These are phyloP conservation scores for Arenicola marina DNA, from an alignment of 2,888 invertebrate species.

Conservation along the genomic window DNA sequence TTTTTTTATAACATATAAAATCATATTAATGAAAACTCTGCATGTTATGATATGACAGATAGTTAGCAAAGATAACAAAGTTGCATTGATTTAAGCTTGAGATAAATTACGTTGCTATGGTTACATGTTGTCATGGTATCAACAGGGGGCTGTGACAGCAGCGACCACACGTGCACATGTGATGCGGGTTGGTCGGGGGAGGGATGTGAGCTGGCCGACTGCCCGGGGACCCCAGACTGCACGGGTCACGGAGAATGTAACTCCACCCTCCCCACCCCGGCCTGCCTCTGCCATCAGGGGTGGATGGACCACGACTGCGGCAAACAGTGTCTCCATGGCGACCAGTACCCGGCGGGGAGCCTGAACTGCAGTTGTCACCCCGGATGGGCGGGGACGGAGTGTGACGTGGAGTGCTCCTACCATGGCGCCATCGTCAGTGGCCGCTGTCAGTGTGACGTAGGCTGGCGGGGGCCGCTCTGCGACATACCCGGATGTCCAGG, in stretches of 20 bases:
- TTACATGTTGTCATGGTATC: conserved; percentile 7
- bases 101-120: too few relatives aligned
- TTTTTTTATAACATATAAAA: too few relatives aligned
- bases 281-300: conserved; percentile 31
- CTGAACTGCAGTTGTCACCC: conserved; percentile 39
- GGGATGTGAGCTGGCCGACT: conserved; percentile 46
- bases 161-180: conserved; percentile 40
- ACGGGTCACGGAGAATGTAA: conserved; percentile 14
- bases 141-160: conserved; percentile 45
- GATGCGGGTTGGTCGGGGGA: conserved; percentile 41
- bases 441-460: conserved; percentile 40
- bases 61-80: too few relatives aligned
- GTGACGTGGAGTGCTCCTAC: conserved; percentile 41
- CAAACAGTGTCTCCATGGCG: conserved; percentile 38
- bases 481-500: conserved; percentile 46
- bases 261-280: conserved; percentile 4
- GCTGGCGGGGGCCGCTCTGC: conserved; percentile 44
- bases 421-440: conserved; percentile 36
- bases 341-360: conserved; percentile 35
- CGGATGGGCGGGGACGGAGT: conserved; percentile 42
- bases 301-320: conserved; percentile 43
- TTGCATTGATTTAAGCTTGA: too few relatives aligned
- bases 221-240: conserved; percentile 45
- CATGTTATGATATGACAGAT: too few relatives aligned
- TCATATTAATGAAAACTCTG: too few relatives aligned